These are phyloP conservation scores for Limnodromus scolopaceus DNA, from an alignment of 2,797 vertebrate genomes.

Conservation along the genomic window DNA sequence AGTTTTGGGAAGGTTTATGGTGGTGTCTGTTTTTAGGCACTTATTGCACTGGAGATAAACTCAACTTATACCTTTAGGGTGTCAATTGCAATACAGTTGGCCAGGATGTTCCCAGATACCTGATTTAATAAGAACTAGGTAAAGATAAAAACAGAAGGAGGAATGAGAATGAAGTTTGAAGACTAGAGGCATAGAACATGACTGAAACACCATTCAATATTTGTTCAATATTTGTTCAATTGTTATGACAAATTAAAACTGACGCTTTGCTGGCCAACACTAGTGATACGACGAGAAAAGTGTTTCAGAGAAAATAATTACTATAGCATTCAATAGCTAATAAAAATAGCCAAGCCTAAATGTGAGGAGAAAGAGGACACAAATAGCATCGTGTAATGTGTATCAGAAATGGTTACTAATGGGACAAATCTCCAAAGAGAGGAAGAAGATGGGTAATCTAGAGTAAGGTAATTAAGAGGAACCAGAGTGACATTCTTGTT, in stretches of 20 bases:
- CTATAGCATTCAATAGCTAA: not conserved
- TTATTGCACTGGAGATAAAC: constrained; percentile 9
- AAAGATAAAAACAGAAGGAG: not conserved
- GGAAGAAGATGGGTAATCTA: not conserved
- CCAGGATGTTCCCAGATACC: not conserved
- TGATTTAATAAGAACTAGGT: constrained; percentile 1
- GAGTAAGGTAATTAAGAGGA: not conserved
- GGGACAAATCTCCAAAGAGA: not conserved
- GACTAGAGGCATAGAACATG: not conserved
- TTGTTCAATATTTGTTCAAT: constrained; percentile 14
- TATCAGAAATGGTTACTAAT: not conserved
- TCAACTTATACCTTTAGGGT: not conserved
- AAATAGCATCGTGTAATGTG: accelerated
- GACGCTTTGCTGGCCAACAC: not conserved
- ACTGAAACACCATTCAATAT: not conserved
- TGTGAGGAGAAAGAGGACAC: not conserved
- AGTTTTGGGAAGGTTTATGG: not conserved
- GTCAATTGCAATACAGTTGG: not conserved
- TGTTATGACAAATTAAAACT: constrained; percentile 20
- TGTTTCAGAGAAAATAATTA: not conserved
- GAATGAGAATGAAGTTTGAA: not conserved
- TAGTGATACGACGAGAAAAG: not conserved
- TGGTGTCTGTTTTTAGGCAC: not conserved
- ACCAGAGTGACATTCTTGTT: not conserved
- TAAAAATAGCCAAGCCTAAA: not conserved